A percentile compares a stretch with the other conserved stretches of the same genome.
These are phyloP conservation scores for Forpus xanthops DNA, from an alignment of 2,797 vertebrate genomes.

Conservation along the genomic window DNA sequence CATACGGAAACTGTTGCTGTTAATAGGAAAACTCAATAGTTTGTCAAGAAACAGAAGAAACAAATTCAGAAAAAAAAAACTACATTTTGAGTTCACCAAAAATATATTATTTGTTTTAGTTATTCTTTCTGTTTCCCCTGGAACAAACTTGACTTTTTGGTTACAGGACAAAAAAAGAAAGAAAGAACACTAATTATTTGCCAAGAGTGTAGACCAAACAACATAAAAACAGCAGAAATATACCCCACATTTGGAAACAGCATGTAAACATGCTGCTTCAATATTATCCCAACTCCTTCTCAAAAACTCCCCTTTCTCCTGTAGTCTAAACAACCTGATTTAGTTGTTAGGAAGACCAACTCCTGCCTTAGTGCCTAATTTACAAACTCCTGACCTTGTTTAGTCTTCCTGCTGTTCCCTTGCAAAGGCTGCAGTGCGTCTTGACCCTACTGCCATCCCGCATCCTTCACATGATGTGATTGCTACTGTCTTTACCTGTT, in stretches of 20 bases:
- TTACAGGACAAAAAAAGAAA: neutral
- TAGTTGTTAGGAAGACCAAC: neutral
- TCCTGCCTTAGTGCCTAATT: neutral
- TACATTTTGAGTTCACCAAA: neutral
- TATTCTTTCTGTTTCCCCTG: neutral
- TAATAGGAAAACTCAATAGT: neutral
- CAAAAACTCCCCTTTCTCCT: neutral
- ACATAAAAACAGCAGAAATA: neutral
- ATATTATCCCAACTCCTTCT: neutral
- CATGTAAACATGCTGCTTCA: constrained; percentile 1
- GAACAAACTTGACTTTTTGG: neutral
- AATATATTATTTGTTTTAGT: neutral
- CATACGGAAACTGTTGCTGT: neutral
- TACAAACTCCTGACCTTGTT: neutral
- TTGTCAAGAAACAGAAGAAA: neutral
- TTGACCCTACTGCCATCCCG: neutral
- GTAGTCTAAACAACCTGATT: constrained; percentile 38
- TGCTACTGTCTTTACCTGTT: neutral
- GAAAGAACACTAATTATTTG: neutral
- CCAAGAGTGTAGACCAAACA: neutral
- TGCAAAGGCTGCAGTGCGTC: neutral
- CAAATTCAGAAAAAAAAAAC: neutral
- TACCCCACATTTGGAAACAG: neutral
- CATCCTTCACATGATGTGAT: neutral
- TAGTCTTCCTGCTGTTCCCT: neutral